Percentiles rank a stretch among this genome's conserved stretches.
These are phyloP conservation scores for Eristalis arbustorum DNA, from an alignment of 2,888 invertebrate species.

Conservation along the genomic window DNA sequence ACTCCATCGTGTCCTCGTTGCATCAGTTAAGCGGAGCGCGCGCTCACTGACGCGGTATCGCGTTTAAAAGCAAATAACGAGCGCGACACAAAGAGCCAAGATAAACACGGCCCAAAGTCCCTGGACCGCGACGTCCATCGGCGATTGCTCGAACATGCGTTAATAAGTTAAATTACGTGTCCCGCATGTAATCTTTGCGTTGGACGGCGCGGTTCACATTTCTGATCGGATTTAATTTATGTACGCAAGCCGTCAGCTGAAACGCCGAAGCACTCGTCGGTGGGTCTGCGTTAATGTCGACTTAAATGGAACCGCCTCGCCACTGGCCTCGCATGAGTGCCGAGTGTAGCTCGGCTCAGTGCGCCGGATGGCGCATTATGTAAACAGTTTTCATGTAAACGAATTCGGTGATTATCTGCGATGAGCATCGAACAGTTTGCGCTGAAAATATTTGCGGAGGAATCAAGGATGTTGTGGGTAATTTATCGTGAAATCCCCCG, in stretches of 20 bases:
- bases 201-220: neutral
- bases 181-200: slow-evolving; percentile 31
- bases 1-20: neutral
- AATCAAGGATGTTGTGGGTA: neutral
- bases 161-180: slow-evolving; percentile 60
- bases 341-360: neutral
- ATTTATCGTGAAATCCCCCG: neutral
- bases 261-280: slow-evolving; percentile 1
- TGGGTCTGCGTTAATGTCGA: neutral
- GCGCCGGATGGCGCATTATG: neutral
- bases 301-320: slow-evolving; percentile 6
- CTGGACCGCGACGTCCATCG: neutral
- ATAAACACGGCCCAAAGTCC: neutral
- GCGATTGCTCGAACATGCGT: slow-evolving; percentile 29
- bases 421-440: slow-evolving; percentile 1
- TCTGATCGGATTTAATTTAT: neutral
- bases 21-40: slow-evolving; percentile 3
- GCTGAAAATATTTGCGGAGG: slow-evolving; percentile 2
- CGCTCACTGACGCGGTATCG: too few relatives aligned
- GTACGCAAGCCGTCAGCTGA: neutral
- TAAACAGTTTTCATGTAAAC: neutral
- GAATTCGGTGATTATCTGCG: neutral
- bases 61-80: slow-evolving; percentile 13
- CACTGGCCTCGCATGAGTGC: neutral
- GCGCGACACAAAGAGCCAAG: neutral